Evolutionary conservation across 2,113 vertebrate species (phyloP).

Genomic region (Trematomus loennbergii): DNA sequence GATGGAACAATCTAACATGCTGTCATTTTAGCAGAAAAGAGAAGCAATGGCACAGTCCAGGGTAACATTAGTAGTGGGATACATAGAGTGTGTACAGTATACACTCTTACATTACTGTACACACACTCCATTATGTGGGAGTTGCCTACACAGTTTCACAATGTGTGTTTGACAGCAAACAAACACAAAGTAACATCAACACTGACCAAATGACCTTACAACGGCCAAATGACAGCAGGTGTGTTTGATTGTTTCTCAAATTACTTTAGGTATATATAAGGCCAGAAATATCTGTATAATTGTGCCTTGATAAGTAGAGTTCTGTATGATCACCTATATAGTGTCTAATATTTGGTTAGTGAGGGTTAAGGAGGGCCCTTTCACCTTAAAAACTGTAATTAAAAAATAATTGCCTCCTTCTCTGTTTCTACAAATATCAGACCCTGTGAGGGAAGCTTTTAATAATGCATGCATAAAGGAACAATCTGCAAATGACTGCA

Average conservation of each 20-base stretch:
- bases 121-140: slow-evolving; percentile 20
- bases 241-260: slow-evolving; percentile 4
- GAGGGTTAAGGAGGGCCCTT: slow-evolving; percentile 37
- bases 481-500: background rate
- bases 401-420: slow-evolving; percentile 51
- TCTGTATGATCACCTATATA: slow-evolving; percentile 11
- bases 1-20: slow-evolving; percentile 1
- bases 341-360: slow-evolving; percentile 26
- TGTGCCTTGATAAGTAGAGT: slow-evolving; percentile 4
- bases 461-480: background rate
- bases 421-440: slow-evolving; percentile 27
- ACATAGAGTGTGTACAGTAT: slow-evolving; percentile 55
- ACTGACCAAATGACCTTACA: slow-evolving; percentile 58
- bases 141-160: slow-evolving; percentile 40
- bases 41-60: background rate
- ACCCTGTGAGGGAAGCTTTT: slow-evolving; percentile 17
- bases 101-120: slow-evolving; percentile 45
- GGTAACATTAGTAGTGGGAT: slow-evolving; percentile 8
- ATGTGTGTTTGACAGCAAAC: slow-evolving; percentile 73
- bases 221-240: slow-evolving; percentile 22
- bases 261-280: background rate
- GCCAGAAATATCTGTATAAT: slow-evolving; percentile 18
- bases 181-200: slow-evolving; percentile 52
- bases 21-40: slow-evolving; percentile 7
- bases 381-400: slow-evolving; percentile 55